Evolutionary conservation across 2,888 invertebrate genomes (phyloP).

Genomic region (Hypselothyrea guttata): DNA sequence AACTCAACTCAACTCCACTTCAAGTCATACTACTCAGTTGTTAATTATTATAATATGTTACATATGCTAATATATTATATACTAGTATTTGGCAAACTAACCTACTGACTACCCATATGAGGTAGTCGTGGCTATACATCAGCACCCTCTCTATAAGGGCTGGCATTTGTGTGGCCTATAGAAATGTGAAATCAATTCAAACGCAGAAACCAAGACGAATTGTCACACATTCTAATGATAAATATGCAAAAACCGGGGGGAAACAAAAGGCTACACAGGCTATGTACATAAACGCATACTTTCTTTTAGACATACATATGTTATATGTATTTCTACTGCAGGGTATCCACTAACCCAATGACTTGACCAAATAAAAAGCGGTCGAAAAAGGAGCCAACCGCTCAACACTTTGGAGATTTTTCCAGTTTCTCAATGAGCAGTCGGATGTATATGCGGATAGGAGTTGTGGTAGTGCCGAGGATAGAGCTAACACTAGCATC

Average conservation of each 20-base stretch:
- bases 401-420: conserved; percentile 32
- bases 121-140: no score
- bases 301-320: neutral
- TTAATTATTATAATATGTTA: no score
- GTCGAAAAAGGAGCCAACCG: neutral
- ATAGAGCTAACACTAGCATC: conserved; percentile 21
- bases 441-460: conserved; percentile 34
- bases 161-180: neutral
- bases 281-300: no score
- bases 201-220: conserved; percentile 57
- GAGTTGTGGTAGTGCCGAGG: neutral
- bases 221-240: conserved; percentile 34
- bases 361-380: neutral
- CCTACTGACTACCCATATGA: no score
- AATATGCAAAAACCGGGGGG: conserved; percentile 54
- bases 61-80: no score
- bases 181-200: conserved; percentile 45
- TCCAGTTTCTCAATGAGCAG: conserved; percentile 48
- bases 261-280: conserved; percentile 4
- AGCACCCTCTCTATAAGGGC: no score
- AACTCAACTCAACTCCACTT: no score
- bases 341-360: neutral
- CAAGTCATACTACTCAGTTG: no score
- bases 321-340: neutral
- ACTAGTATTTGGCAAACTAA: no score